Base-by-base conservation (phyloP, 2,113 vertebrate genomes). In the Dolichotis patagonum region DNA sequence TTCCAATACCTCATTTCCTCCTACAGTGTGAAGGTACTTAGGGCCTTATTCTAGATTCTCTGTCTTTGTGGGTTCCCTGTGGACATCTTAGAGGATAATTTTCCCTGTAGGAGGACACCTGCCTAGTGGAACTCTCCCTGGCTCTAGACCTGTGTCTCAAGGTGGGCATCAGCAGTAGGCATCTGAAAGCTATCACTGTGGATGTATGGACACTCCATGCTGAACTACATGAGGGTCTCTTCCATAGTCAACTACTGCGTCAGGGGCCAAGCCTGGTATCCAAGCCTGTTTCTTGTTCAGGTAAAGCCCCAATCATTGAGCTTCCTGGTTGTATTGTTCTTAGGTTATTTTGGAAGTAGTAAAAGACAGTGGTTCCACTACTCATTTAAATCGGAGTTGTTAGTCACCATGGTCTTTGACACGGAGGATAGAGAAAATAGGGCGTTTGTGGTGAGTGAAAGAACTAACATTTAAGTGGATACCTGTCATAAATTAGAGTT, bases 211-310 rank as follows among this genome's bases (percentile, higher is more conserved):
- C 99, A 0, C 98, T 99, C 38, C 98, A 99, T 94, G 99, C 99
- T 10, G 99, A 99, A 98, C 98, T 99, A 87, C 99, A 99, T 0
- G 99, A 99, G 83, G 99, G 99, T 19, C 98, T 99, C 0, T 99
- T 99, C 97, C 99, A 99, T 93, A 99, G 99, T 97, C 98, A 99
- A 1, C 96, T 99, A 20, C 97, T 99, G 88, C 96, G 97, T 75
- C 97, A 90, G 0, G 49, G 96, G 32, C 58, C 87, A 54, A 65
- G 7, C 84, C 9, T 96, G 60, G 92, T 77, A 19, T 63, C 96
- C 65, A 96, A 81, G 28, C 38, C 88, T 94, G 28, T 83, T 58
- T 88, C 43, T 82, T 98, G 92, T 92, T 85, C 1, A 89, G 26
- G 32, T 96, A 98, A 87, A 96, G 85, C 71, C 30, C 49, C 0